A percentile compares a stretch with the other conserved stretches of the same genome.
Evolutionary conservation across 2,888 invertebrate species (phyloP).

Genomic region (Parnassius orleans): DNA sequence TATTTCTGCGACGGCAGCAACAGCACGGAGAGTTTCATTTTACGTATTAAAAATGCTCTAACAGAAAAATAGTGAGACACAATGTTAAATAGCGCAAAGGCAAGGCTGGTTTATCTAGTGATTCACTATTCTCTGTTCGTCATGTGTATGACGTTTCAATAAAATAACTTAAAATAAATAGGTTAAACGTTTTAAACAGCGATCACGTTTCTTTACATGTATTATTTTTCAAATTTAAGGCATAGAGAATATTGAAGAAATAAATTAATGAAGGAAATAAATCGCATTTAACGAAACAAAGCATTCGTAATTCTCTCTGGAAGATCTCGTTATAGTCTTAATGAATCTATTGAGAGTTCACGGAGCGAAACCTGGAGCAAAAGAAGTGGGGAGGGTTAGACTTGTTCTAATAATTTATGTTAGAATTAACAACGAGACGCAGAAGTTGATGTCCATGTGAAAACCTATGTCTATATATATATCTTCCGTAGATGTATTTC

Average conservation of each 20-base stretch:
- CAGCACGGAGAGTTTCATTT: too few species aligned
- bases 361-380: constrained; percentile 64
- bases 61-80: too few species aligned
- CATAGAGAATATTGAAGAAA: constrained; percentile 17
- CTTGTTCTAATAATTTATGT: constrained; percentile 72
- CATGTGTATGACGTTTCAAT: too few species aligned
- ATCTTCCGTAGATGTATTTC: too few species aligned
- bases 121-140: too few species aligned
- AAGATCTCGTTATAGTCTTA: constrained; percentile 77
- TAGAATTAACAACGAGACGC: constrained; percentile 47
- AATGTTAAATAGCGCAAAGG: too few species aligned
- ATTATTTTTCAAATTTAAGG: neutral
- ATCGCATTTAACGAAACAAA: constrained; percentile 75
- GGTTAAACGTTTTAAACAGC: too few species aligned
- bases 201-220: neutral
- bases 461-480: constrained; percentile 43
- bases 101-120: too few species aligned
- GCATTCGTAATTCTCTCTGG: constrained; percentile 70
- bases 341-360: constrained; percentile 79
- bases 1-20: too few species aligned
- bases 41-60: too few species aligned
- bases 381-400: constrained; percentile 60
- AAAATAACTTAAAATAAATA: too few species aligned
- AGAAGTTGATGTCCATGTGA: constrained; percentile 41
- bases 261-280: constrained; percentile 62